Percentiles rank a stretch among this genome's conserved stretches.
Conservation (phyloP, 2,113 vertebrate genomes). For the Podarcis raffonei region DNA sequence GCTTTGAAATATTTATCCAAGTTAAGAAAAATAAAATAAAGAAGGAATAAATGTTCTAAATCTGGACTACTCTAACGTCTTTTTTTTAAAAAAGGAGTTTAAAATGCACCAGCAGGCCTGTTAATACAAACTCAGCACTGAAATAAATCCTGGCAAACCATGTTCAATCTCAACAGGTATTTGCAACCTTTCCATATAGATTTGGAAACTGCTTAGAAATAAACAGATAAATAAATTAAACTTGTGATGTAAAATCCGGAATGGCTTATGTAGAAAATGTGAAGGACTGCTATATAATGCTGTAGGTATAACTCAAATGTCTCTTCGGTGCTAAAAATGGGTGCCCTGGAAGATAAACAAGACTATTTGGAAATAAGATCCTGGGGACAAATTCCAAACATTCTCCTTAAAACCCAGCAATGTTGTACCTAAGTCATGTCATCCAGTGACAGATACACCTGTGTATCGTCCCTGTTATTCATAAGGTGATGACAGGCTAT, state of each 20-base stretch:
- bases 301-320: background rate
- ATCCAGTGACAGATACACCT: background rate
- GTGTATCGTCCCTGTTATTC: background rate
- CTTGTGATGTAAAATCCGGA: background rate
- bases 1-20: background rate
- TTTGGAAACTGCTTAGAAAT: too few species aligned
- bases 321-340: background rate
- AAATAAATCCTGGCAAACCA: background rate
- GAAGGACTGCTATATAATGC: background rate
- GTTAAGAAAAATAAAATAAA: too few species aligned
- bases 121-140: background rate
- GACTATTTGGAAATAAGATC: background rate
- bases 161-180: background rate
- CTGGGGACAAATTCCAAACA: background rate
- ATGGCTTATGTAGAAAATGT: background rate
- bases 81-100: background rate
- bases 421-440: background rate
- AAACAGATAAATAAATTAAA: background rate
- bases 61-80: background rate
- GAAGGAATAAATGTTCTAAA: background rate
- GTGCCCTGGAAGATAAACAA: background rate
- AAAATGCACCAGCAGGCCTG: background rate
- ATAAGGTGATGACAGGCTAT: background rate
- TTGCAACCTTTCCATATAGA: background rate
- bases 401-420: background rate